Base-by-base conservation (phyloP, 2,113 vertebrate genomes). In the Ochotona curzoniae region DNA sequence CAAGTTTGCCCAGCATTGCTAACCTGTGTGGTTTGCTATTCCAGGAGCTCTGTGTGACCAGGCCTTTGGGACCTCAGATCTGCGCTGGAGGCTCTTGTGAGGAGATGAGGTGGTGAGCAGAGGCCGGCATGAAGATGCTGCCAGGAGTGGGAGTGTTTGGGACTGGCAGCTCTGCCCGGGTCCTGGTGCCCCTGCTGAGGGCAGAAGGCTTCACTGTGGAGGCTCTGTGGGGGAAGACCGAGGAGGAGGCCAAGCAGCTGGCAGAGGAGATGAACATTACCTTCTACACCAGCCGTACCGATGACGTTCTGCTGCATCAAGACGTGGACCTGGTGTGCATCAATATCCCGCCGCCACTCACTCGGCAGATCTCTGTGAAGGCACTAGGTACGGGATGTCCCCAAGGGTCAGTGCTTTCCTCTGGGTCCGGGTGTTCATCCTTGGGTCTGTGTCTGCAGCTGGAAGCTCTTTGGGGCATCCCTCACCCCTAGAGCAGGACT, bases 71-170 rank as follows among this genome's bases (percentile, higher is more conserved):
- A 92, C 30, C 38, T 10, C 0, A 7, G 64, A 25, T 73, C 0
- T 64, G 51, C 75, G 32, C 11, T 20, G 0, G 23, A 90, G 80
- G 83, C 91, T 63, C 91, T 85, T 0, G 8, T 81, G 82, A 97
- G 95, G 93, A 96, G 73, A 94, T 94, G 96, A 93, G 35, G 18
- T 73, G 74, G 73, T 95, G 92, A 54, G 91, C 49, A 87, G 95
- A 96, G 95, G 15, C 96, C 66, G 89, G 97, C 57, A 97, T 98
- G 98, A 98, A 98, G 98, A 99, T 99, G 98, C 98, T 99, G 94
- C 99, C 99, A 1, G 99, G 99, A 83, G 99, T 99, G 26, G 99
- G 99, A 17, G 99, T 99, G n/a, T 99, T 99, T 97, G 99, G 99
- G 95, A 99, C 99, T 1, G 99, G 99, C 96, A 99, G 98, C 96